Percentiles rank a stretch among this genome's conserved stretches.
phyloP scores from a whole-genome alignment of 1,140 invertebrate species.

The Tachypleus tridentatus region DNA sequence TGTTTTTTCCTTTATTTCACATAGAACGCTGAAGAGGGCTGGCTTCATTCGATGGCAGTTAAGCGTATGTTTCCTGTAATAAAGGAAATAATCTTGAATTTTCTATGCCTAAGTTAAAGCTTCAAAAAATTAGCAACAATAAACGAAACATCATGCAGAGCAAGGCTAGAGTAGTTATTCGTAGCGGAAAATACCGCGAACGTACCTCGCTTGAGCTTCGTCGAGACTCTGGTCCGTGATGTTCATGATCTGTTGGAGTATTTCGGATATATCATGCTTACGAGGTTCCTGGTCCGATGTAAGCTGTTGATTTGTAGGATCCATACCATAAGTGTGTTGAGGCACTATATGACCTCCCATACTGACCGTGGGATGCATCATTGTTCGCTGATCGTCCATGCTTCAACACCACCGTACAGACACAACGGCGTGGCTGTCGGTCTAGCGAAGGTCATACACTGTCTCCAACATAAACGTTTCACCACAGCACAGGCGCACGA shows the following conservation, averaged over 20 bases:
- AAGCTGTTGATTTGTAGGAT: slow-evolving; percentile 32
- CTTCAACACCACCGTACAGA: slow-evolving; percentile 8
- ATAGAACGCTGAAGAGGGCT: slow-evolving; percentile 89
- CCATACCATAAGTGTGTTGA: slow-evolving; percentile 27
- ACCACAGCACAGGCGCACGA: slow-evolving; percentile 16
- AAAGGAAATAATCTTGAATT: slow-evolving; percentile 5
- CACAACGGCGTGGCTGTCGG: not conserved
- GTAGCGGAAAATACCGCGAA: not conserved
- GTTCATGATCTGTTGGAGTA: slow-evolving; percentile 96
- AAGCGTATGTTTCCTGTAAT: slow-evolving; percentile 72
- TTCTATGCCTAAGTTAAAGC: not conserved
- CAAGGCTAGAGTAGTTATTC: too few relatives aligned
- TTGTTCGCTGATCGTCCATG: slow-evolving; percentile 33
- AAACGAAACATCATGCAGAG: too few relatives aligned
- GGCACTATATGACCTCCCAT: slow-evolving; percentile 33
- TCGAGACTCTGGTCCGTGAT: slow-evolving; percentile 97
- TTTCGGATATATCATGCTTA: slow-evolving; percentile 36
- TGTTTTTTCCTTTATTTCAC: slow-evolving; percentile 97
- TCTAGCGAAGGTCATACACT: too few relatives aligned
- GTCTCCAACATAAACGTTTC: slow-evolving; percentile 3
- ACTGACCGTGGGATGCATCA: slow-evolving; percentile 39
- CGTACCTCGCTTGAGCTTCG: slow-evolving; percentile 87
- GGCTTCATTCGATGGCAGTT: slow-evolving; percentile 95
- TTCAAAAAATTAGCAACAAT: not conserved
- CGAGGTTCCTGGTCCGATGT: slow-evolving; percentile 41